These are phyloP conservation scores for Acropternis orthonyx DNA, from an alignment of 2,797 vertebrate species.

Conservation along the genomic window DNA sequence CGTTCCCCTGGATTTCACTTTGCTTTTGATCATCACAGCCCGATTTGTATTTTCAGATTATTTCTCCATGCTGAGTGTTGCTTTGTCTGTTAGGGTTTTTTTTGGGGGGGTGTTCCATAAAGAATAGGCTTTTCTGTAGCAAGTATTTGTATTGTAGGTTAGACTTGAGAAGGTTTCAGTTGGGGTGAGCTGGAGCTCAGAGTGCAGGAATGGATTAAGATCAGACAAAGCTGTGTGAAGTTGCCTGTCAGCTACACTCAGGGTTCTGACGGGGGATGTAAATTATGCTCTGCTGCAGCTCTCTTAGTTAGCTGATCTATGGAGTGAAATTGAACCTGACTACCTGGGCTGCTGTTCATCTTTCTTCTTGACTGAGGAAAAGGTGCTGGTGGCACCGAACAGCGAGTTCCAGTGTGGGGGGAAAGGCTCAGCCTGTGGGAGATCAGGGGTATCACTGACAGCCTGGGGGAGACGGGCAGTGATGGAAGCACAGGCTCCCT, in stretches of 20 bases:
- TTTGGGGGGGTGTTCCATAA: neutral
- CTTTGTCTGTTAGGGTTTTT: neutral
- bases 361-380: conserved; percentile 60
- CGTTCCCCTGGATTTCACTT: neutral
- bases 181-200: neutral
- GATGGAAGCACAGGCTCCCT: neutral
- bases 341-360: conserved; percentile 19
- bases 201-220: conserved; percentile 63
- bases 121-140: neutral
- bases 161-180: neutral
- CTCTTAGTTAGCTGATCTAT: conserved; percentile 55
- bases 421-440: neutral
- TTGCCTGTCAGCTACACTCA: conserved; percentile 62
- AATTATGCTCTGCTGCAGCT: conserved; percentile 50
- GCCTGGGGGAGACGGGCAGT: neutral
- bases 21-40: neutral
- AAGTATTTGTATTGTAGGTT: neutral
- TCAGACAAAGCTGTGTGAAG: conserved; percentile 52
- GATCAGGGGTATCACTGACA: neutral
- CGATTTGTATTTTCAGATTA: neutral
- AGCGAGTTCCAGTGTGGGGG: neutral
- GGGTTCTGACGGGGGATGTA: conserved; percentile 45
- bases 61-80: neutral
- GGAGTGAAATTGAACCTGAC: conserved; percentile 60
- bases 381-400: conserved; percentile 13